These are phyloP conservation scores for Eudorcas thomsonii DNA, from an alignment of 2,113 vertebrate genomes.

Conservation along the genomic window DNA sequence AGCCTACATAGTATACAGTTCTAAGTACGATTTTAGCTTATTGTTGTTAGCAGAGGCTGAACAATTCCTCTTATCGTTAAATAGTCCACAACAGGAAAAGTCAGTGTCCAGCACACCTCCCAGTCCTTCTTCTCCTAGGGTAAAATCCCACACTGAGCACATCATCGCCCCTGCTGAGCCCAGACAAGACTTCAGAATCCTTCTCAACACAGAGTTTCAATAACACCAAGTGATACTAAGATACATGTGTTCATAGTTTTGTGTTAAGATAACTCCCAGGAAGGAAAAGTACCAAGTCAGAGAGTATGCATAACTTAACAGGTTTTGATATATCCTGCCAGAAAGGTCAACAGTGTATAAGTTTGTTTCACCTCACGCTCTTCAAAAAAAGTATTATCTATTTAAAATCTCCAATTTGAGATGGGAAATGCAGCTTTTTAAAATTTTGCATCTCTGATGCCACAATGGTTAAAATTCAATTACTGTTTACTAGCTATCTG, in stretches of 20 bases:
- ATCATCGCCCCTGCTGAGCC: neutral
- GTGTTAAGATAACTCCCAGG: neutral
- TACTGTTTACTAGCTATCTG: constrained; percentile 13
- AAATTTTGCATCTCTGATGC: neutral
- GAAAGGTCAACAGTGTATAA: neutral
- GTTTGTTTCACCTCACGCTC: neutral
- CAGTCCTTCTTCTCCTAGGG: neutral
- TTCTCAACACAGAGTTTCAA: neutral
- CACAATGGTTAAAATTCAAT: neutral
- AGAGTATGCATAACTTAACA: neutral
- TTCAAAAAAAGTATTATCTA: neutral
- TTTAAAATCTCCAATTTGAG: neutral
- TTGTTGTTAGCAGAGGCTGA: neutral
- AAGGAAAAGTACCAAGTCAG: neutral
- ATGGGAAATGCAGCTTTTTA: neutral
- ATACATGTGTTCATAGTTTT: neutral
- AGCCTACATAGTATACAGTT: neutral
- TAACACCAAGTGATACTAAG: neutral
- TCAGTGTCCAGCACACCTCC: neutral
- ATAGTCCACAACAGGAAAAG: neutral
- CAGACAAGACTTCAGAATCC: neutral
- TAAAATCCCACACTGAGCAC: neutral
- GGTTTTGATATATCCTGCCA: neutral
- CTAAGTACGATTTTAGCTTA: neutral
- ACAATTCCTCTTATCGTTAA: neutral